Percentiles rank a stretch among this genome's conserved stretches.
These are phyloP conservation scores for Gnatocerus cornutus DNA, from an alignment of 2,888 invertebrate species.

Conservation along the genomic window DNA sequence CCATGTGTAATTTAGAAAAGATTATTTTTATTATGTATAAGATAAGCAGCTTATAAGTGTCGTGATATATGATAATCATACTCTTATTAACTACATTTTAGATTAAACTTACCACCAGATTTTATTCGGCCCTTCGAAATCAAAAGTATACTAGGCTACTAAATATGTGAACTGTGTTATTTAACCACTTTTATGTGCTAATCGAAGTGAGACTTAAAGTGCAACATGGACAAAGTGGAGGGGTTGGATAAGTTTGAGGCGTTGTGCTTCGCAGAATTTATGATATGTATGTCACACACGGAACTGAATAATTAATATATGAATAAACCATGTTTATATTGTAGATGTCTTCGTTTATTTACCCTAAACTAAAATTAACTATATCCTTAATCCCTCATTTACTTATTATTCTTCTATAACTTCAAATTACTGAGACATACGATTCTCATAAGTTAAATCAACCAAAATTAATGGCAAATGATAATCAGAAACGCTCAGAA, in stretches of 20 bases:
- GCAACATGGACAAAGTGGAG: conserved; percentile 49
- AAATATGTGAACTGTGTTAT: conserved; percentile 58
- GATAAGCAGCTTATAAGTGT: conserved; percentile 70
- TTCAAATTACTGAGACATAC: no score
- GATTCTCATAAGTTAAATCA: no score
- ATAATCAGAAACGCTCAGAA: no score
- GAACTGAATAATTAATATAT: conserved; percentile 67
- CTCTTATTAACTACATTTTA: conserved; percentile 48
- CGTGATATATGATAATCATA: conserved; percentile 68
- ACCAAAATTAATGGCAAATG: no score
- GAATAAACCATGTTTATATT: conserved; percentile 70
- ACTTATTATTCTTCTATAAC: no score
- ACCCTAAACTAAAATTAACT: no score
- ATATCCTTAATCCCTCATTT: no score
- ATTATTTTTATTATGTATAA: conserved; percentile 68
- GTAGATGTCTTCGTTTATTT: conserved; percentile 53
- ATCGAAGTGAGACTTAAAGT: conserved; percentile 42
- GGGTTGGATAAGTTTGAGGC: conserved; percentile 51
- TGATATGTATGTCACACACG: conserved; percentile 62
- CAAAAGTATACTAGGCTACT: conserved; percentile 58
- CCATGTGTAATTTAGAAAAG: conserved; percentile 65
- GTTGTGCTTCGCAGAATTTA: conserved; percentile 53
- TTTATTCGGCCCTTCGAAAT: conserved; percentile 49
- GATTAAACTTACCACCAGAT: conserved; percentile 40
- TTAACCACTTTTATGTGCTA: conserved; percentile 56